Conservation (phyloP, 2,888 invertebrate species). For the Chorisops tibialis region DNA sequence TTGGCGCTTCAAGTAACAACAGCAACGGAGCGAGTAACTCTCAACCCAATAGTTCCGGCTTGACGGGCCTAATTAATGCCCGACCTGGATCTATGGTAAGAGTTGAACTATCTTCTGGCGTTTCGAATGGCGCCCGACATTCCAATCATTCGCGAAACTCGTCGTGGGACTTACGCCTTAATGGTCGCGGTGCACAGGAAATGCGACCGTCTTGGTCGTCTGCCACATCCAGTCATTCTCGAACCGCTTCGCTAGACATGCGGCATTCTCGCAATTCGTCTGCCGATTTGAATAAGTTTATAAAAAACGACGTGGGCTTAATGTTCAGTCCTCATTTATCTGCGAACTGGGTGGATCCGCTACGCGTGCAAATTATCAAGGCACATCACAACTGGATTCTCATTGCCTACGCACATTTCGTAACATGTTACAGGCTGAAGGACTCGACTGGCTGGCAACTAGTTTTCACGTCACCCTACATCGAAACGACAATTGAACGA, state of each 20-base stretch:
- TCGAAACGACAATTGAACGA: conserved; percentile 84
- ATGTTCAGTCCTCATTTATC: conserved; percentile 60
- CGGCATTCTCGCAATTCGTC: conserved; percentile 66
- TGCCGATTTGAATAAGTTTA: conserved; percentile 69
- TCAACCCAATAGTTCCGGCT: conserved; percentile 29
- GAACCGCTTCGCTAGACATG: conserved; percentile 25
- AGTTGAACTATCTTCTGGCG: conserved; percentile 45
- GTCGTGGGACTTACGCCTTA: conserved; percentile 68
- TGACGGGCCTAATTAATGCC: conserved; percentile 22
- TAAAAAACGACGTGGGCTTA: conserved; percentile 67
- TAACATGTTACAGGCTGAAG: conserved; percentile 89
- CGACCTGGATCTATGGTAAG: conserved; percentile 52
- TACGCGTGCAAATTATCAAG: conserved; percentile 87
- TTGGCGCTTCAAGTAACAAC: background rate
- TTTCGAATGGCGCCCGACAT: conserved; percentile 36
- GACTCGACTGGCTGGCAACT: conserved; percentile 97
- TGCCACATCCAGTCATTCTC: conserved; percentile 11
- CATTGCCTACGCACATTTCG: conserved; percentile 93
- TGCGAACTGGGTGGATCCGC: conserved; percentile 71
- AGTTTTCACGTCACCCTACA: conserved; percentile 88
- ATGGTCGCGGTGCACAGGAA: conserved; percentile 40
- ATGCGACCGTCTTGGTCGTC: conserved; percentile 41
- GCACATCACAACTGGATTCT: conserved; percentile 98
- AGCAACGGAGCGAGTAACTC: background rate
- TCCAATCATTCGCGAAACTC: conserved; percentile 73